These are phyloP conservation scores for Phrynosoma blainvillii DNA, from an alignment of 2,113 vertebrate genomes.

Conservation along the genomic window DNA sequence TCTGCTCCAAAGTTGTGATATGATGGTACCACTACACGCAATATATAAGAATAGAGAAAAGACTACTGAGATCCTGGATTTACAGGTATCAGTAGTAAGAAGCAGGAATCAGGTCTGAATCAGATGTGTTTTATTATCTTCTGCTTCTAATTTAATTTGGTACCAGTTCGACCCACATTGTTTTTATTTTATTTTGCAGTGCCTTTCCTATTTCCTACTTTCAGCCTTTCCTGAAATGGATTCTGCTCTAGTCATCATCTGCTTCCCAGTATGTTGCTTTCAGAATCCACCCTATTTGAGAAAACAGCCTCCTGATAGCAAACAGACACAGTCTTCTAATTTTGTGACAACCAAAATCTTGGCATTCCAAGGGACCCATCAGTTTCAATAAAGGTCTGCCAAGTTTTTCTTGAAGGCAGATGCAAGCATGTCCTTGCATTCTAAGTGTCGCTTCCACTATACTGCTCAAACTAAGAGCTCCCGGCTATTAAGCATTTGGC, in stretches of 20 bases:
- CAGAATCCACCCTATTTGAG: slow-evolving; percentile 52
- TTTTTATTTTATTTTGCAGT: slow-evolving; percentile 26
- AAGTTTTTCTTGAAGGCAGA: background rate
- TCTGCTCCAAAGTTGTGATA: no score
- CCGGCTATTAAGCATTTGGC: slow-evolving; percentile 3
- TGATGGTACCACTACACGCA: background rate
- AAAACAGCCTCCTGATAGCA: background rate
- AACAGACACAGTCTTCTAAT: slow-evolving; percentile 27
- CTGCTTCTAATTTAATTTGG: background rate
- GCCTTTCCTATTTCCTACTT: background rate
- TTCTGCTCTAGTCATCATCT: slow-evolving; percentile 52
- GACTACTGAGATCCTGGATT: background rate
- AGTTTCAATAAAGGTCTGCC: slow-evolving; percentile 14
- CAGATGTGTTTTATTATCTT: background rate
- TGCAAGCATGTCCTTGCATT: background rate
- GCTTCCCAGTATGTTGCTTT: slow-evolving; percentile 17
- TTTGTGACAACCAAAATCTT: background rate
- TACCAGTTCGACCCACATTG: slow-evolving; percentile 1
- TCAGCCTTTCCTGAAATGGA: slow-evolving; percentile 38
- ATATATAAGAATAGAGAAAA: background rate
- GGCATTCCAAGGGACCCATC: slow-evolving; percentile 19
- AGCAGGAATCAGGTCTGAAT: background rate
- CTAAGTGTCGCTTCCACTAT: background rate
- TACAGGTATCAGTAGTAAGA: background rate
- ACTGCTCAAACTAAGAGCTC: slow-evolving; percentile 10